Conservation (phyloP, 2,888 invertebrate genomes). For the Hirtodrosophila confusa region DNA sequence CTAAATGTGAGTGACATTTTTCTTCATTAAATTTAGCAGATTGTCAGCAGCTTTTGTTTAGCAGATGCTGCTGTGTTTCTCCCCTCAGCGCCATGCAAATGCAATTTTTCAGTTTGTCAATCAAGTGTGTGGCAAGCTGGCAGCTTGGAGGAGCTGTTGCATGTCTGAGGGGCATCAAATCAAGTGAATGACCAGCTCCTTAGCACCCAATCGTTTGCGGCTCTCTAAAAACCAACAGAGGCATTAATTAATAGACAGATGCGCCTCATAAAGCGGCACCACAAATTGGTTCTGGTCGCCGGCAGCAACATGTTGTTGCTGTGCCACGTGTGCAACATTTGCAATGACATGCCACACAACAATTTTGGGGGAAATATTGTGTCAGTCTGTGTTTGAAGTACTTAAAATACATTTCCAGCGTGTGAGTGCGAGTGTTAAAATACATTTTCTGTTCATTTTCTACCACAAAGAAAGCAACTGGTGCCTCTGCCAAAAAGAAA, state of each 20-base stretch:
- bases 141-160: constrained; percentile 27
- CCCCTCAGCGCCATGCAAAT: constrained; percentile 3
- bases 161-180: constrained; percentile 38
- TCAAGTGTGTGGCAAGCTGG: constrained; percentile 16
- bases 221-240: constrained; percentile 23
- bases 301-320: constrained; percentile 19
- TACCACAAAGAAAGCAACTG: constrained; percentile 17
- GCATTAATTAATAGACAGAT: constrained; percentile 59
- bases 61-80: constrained; percentile 12
- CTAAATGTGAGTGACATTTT: constrained; percentile 60
- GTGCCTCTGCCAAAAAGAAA: neutral
- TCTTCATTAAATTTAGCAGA: constrained; percentile 64
- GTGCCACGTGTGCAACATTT: constrained; percentile 53
- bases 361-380: constrained; percentile 3
- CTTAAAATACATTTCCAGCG: constrained; percentile 22
- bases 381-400: constrained; percentile 16
- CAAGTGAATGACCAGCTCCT: constrained; percentile 46
- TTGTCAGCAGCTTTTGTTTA: constrained; percentile 53
- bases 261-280: constrained; percentile 50
- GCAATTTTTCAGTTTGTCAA: constrained; percentile 51
- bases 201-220: constrained; percentile 61
- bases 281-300: constrained; percentile 47
- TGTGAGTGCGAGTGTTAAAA: constrained; percentile 4
- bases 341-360: constrained; percentile 17
- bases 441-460: constrained; percentile 16